Base-by-base conservation (phyloP, 2,797 vertebrate genomes). In the Myiotriccus ornatus region DNA sequence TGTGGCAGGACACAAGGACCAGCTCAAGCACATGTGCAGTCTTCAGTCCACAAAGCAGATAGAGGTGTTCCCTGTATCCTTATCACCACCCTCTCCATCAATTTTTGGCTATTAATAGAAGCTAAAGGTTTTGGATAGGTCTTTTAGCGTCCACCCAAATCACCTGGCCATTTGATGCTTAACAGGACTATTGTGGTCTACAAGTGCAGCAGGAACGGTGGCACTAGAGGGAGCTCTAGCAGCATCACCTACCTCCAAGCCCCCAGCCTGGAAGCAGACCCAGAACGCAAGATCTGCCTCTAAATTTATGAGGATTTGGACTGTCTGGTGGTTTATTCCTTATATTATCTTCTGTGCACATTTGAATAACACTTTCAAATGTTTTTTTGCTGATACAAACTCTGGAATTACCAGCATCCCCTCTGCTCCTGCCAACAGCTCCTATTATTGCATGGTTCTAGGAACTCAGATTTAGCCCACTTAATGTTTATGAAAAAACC, bases 181-280 rank as follows among this genome's bases (percentile, higher is more conserved):
- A 68, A 4, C 19, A 59, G 46, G 12, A 34, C 16, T 19, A 18
- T 22, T 55, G 35, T 8, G n/a, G n/a, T 32, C n/a, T 55, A 13
- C 35, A 7, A 32, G 41, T 2, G 47, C 69, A 32, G 84, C 41
- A 30, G 9, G 14, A 56, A 14, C 0, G 16, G 49, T 17, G 64
- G 68, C 84, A 60, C 68, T 62, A 91, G 87, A 74, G 89, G 84
- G 87, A 94, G 89, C 82, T 79, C 81, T 20, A 22, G 80, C 83
- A 90, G 69, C 86, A 91, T 49, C 30, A 2, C 76, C 78, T 52
- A 74, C 59, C 67, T 17, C 59, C 7, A 9, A 84, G 52, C 6
- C 81, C 24, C 75, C 44, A 7, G 0, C 7, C 44, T 52, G 56
- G 28, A 77, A 70, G 12, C 56, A 2, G 35, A 39, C 3, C 21